A percentile compares a stretch with the other conserved stretches of the same genome.
phyloP scores from a whole-genome alignment of 2,113 vertebrate species.

The Montifringilla adamsi region DNA sequence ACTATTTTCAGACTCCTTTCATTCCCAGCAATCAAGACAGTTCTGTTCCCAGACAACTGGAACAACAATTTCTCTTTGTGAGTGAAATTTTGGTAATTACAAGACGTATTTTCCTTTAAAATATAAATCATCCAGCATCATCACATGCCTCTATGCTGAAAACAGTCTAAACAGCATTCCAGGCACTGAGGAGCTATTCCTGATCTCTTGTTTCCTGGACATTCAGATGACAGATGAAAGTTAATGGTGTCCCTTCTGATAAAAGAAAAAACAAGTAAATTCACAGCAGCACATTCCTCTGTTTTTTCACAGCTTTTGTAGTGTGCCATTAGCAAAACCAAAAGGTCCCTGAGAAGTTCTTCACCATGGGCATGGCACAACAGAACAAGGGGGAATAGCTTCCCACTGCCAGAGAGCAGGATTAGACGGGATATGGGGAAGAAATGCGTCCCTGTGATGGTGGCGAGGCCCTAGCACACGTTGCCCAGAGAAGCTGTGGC shows the following conservation, averaged over 20 bases:
- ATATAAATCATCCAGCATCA: background rate
- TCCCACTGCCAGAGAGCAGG: background rate
- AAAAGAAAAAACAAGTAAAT: background rate
- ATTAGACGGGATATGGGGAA: background rate
- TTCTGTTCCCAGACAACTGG: background rate
- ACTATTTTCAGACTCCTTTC: constrained; percentile 1
- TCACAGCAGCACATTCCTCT: background rate
- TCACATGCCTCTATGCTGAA: background rate
- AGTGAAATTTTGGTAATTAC: background rate
- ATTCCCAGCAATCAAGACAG: background rate
- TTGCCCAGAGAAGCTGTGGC: background rate
- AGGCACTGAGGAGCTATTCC: background rate
- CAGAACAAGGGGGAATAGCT: background rate
- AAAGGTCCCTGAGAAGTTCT: background rate
- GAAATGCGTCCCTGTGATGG: rapidly evolving
- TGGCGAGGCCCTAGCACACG: background rate
- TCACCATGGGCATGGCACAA: background rate
- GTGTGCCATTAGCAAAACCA: background rate
- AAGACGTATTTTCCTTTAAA: background rate
- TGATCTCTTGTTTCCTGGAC: background rate
- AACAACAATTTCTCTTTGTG: background rate
- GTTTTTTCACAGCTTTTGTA: background rate
- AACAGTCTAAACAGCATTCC: background rate
- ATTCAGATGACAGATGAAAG: background rate
- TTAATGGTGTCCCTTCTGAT: background rate